phyloP scores from a whole-genome alignment of 2,888 invertebrate species.

The Ochropleura plecta region DNA sequence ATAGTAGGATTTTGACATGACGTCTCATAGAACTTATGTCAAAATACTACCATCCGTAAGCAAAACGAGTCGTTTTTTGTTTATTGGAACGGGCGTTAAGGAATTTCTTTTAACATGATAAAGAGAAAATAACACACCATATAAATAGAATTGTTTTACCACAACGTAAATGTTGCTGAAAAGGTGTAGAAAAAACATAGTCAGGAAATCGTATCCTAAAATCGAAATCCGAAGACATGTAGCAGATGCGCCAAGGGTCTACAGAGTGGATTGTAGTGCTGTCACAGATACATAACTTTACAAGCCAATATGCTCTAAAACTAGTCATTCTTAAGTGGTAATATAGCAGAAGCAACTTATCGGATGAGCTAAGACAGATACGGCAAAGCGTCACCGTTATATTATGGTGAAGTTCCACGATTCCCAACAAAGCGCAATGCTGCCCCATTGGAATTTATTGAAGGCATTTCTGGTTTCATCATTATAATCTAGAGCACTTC shows the following conservation, averaged over 20 bases:
- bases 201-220: neutral
- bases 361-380: neutral
- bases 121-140: neutral
- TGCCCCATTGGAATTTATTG: too few species aligned
- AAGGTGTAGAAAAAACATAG: neutral
- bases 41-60: too few species aligned
- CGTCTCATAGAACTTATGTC: too few species aligned
- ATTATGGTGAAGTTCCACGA: too few species aligned
- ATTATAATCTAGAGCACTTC: too few species aligned
- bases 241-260: neutral
- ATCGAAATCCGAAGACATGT: neutral
- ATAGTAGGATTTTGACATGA: too few species aligned
- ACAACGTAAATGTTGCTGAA: neutral
- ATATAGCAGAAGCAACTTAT: neutral
- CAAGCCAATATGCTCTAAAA: neutral
- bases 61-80: too few species aligned
- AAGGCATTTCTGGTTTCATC: too few species aligned
- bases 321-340: neutral
- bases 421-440: too few species aligned
- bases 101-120: neutral
- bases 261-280: neutral
- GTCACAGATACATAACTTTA: neutral
- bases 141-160: neutral
- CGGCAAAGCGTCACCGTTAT: too few species aligned
- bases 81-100: too few species aligned